Evolutionary conservation across 2,113 vertebrate species (phyloP), one percentile per base, ranked within the genome.

Genomic region (Tapirus terrestris): DNA sequence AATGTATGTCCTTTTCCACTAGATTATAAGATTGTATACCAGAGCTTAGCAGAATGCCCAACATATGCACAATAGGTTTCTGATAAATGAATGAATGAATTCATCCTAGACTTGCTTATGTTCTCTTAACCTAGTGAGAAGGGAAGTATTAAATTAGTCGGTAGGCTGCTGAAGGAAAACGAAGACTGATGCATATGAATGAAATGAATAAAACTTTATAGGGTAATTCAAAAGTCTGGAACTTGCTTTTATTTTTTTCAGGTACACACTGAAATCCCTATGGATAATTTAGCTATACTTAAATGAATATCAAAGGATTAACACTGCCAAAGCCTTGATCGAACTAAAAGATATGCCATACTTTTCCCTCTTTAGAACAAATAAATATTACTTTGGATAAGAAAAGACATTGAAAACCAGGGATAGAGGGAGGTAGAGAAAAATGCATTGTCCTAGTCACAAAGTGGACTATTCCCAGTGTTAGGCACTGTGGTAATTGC

Each of bases 351-450:
- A 21, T 33, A 60, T 48, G 72, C 36, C 27, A 18, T 25, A 4
- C 11, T 86, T 58, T 48, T 89, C 25, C 91, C 4, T 60, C 29
- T 63, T 77, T 92, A 53, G 94, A 96, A 89, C 51, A 95, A 29
- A 29, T 48, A 92, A 58, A 23, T 76, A 73, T 29, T 83, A 77
- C 87, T 39, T 77, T 68, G 36, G 23, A 65, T 77, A 39, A 56
- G 45, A 81, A 81, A 75, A 90, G 25, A 70, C 29, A 85, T 4
- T 82, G 36, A 72, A 87, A 91, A 65, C 51, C 12, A 88, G 33
- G 7, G 5, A 70, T 3, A 33, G 3, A 63, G 9, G 2, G 3
- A 88, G 9, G 16, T 3, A 94, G n/a, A 73, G 43, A 63, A 65
- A 82, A 96, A 39, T 43, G 3, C 33, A 86, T 51, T 82, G 27